Conservation (phyloP, 2,888 invertebrate genomes). For the Dryococelus australis region DNA sequence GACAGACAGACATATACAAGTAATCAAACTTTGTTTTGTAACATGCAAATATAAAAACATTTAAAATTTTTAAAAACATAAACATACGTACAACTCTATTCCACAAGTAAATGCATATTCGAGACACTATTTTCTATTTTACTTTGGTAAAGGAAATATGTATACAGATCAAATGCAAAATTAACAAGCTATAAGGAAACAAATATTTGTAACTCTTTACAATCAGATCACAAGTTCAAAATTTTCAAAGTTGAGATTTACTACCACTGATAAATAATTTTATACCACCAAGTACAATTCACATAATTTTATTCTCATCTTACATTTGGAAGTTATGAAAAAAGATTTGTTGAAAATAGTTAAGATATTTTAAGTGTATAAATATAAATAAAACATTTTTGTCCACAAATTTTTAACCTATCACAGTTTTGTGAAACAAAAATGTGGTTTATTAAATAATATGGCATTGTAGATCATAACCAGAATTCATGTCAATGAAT, state of each 20-base stretch:
- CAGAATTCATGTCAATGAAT: not conserved
- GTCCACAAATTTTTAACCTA: no score
- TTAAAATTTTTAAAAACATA: slow-evolving; percentile 11
- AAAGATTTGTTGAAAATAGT: not conserved
- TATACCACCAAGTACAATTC: no score
- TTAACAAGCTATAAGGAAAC: not conserved
- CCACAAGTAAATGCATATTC: slow-evolving; percentile 2
- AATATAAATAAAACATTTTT: no score
- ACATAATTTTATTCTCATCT: not conserved
- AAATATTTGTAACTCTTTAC: not conserved
- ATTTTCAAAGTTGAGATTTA: not conserved
- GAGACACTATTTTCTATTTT: not conserved
- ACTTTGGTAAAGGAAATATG: not conserved
- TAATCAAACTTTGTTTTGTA: slow-evolving; percentile 1
- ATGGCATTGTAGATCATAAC: no score
- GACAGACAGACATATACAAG: not conserved
- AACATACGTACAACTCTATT: slow-evolving; percentile 7
- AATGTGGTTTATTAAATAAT: no score
- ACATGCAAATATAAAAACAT: slow-evolving; percentile 16
- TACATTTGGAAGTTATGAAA: not conserved
- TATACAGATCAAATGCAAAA: not conserved
- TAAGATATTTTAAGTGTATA: no score
- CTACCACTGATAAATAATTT: no score
- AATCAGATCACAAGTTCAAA: not conserved
- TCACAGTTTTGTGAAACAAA: no score